Conservation (phyloP, 2,113 vertebrate genomes). For the Sclerurus mexicanus region DNA sequence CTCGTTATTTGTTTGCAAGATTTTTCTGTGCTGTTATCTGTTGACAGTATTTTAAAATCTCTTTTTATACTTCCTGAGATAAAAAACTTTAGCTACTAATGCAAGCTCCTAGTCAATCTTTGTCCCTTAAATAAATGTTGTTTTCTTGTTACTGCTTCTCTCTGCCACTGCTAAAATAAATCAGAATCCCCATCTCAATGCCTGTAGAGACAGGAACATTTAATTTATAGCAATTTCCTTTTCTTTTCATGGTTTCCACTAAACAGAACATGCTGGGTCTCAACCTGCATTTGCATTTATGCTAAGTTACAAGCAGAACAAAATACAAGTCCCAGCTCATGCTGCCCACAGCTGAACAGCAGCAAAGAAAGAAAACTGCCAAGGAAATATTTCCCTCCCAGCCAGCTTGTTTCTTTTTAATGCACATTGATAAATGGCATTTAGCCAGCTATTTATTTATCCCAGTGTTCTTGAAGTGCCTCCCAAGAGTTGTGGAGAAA, state of each 20-base stretch:
- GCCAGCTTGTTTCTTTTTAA: neutral
- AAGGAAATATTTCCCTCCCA: neutral
- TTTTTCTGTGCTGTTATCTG: neutral
- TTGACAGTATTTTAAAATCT: neutral
- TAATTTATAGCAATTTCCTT: slow-evolving; percentile 72
- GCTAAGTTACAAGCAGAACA: slow-evolving; percentile 36
- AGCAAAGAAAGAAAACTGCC: neutral
- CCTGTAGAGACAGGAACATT: slow-evolving; percentile 67
- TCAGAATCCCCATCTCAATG: slow-evolving; percentile 61
- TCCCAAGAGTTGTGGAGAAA: neutral
- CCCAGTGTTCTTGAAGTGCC: neutral
- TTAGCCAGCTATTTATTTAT: neutral
- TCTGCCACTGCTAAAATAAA: slow-evolving; percentile 53
- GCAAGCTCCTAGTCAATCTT: slow-evolving; percentile 25
- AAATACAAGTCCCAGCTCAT: neutral
- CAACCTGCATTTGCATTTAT: slow-evolving; percentile 70
- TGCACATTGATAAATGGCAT: neutral
- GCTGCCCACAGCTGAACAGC: neutral
- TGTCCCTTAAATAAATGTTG: slow-evolving; percentile 25
- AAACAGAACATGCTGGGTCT: slow-evolving; percentile 69
- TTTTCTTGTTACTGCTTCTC: slow-evolving; percentile 50
- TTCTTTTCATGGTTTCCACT: slow-evolving; percentile 56
- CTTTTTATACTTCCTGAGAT: neutral
- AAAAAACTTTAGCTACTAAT: slow-evolving; percentile 25
- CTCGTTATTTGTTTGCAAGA: neutral